A percentile compares a stretch with the other conserved stretches of the same genome.
Conservation (phyloP, 2,888 invertebrate species). For the Dilophus febrilis region DNA sequence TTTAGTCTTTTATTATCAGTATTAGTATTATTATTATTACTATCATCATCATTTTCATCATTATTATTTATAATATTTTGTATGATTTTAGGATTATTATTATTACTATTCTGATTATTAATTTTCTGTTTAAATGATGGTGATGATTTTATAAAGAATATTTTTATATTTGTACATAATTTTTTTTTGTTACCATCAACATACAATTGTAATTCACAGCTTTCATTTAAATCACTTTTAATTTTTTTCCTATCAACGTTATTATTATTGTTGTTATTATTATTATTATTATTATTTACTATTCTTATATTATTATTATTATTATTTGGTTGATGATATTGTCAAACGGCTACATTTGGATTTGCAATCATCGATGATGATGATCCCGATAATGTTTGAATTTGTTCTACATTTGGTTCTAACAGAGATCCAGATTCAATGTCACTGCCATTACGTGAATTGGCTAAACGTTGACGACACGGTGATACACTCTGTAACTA, state of each 20-base stretch:
- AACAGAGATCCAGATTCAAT: slow-evolving; percentile 27
- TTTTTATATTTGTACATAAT: background rate
- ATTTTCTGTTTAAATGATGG: too few relatives aligned
- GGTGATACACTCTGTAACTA: slow-evolving; percentile 49
- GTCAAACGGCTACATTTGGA: slow-evolving; percentile 22
- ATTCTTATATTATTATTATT: slow-evolving; percentile 3
- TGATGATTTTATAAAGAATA: too few relatives aligned
- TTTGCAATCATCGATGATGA: slow-evolving; percentile 17
- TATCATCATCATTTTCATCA: background rate
- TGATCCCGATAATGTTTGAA: slow-evolving; percentile 8
- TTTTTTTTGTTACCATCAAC: background rate
- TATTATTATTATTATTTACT: too few relatives aligned
- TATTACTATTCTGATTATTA: too few relatives aligned
- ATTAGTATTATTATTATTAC: too few relatives aligned
- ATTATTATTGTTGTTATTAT: too few relatives aligned
- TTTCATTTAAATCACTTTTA: slow-evolving; percentile 5
- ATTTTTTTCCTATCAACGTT: too few relatives aligned
- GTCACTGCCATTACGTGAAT: slow-evolving; percentile 33
- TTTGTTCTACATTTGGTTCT: slow-evolving; percentile 17
- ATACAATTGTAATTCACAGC: slow-evolving; percentile 8
- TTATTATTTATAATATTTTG: background rate
- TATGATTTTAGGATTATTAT: too few relatives aligned
- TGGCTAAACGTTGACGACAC: slow-evolving; percentile 60
- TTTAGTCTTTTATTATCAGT: too few relatives aligned
- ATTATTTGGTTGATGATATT: slow-evolving; percentile 15